Percentiles rank a stretch among this genome's conserved stretches.
Evolutionary conservation across 1,140 invertebrate genomes (phyloP).

Genomic region (Gryllus bimaculatus): DNA sequence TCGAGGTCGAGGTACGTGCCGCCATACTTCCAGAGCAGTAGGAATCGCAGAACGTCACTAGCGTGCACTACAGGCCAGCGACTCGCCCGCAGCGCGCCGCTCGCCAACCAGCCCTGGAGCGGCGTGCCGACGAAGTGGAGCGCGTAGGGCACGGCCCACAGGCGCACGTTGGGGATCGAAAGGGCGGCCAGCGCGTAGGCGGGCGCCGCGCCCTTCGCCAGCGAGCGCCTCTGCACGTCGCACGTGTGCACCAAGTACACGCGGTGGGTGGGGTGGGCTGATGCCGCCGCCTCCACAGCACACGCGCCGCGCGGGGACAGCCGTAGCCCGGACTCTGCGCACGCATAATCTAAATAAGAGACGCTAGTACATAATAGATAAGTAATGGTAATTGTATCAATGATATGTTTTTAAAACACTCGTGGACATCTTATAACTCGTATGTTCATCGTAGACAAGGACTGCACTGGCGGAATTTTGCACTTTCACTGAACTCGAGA

Average conservation of each 20-base stretch:
- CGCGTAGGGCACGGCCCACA: conserved; percentile 11
- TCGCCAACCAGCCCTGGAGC: conserved; percentile 46
- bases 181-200: not conserved
- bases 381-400: too few species aligned
- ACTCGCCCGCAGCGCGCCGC: conserved; percentile 39
- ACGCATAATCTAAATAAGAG: too few species aligned
- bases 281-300: conserved; percentile 55
- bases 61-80: conserved; percentile 45
- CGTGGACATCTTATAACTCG: too few species aligned
- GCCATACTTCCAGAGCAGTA: conserved; percentile 65
- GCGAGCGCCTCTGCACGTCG: not conserved
- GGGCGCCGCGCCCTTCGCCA: not conserved
- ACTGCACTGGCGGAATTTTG: too few species aligned
- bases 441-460: too few species aligned
- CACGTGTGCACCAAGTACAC: conserved; percentile 46
- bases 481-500: too few species aligned
- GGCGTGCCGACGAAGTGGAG: conserved; percentile 37
- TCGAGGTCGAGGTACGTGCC: conserved; percentile 72
- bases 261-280: conserved; percentile 44
- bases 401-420: too few species aligned
- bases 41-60: conserved; percentile 56
- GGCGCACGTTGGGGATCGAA: not conserved
- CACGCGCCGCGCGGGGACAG: conserved; percentile 50
- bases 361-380: too few species aligned
- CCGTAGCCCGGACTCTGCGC: not conserved